phyloP scores from a whole-genome alignment of 2,113 vertebrate species.

The Malurus melanocephalus region DNA sequence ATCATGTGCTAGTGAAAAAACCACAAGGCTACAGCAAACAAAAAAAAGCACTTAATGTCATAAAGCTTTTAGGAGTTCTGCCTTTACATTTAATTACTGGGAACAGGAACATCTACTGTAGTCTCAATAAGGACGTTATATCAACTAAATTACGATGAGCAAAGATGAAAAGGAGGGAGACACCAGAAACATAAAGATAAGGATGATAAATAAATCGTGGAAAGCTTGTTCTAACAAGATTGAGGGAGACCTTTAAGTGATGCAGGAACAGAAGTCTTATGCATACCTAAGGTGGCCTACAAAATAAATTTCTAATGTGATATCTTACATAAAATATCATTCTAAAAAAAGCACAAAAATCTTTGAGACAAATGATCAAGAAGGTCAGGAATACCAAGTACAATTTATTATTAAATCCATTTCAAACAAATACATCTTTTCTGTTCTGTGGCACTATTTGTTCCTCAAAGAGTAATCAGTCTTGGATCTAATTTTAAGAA shows the following conservation, averaged over 20 bases:
- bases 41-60: neutral
- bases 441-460: neutral
- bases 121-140: neutral
- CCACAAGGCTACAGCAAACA: neutral
- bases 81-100: neutral
- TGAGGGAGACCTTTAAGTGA: neutral
- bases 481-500: neutral
- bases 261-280: neutral
- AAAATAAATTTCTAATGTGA: neutral
- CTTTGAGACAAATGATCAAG: neutral
- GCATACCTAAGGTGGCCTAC: neutral
- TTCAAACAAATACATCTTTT: neutral
- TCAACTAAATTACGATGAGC: neutral
- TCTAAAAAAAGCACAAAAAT: neutral
- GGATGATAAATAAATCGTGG: neutral
- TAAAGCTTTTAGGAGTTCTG: neutral
- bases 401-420: neutral
- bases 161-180: neutral
- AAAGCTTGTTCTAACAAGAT: neutral
- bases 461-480: neutral
- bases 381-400: neutral
- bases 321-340: neutral
- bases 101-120: neutral
- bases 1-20: neutral
- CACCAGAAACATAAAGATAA: neutral